phyloP scores from a whole-genome alignment of 2,113 vertebrate species.

The Todiramphus chloris region DNA sequence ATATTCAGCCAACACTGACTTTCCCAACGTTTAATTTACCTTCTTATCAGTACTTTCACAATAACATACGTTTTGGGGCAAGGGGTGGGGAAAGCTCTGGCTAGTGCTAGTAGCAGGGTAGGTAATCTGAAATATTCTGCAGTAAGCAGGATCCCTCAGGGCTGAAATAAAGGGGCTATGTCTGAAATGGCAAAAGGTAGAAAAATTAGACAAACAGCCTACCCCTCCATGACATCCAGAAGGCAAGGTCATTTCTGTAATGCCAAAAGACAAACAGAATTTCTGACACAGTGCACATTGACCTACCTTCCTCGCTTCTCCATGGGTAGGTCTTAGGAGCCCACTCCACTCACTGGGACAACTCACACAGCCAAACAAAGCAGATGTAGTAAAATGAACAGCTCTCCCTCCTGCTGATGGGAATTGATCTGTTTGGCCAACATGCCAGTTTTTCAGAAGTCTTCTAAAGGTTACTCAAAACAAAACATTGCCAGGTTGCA shows the following conservation, averaged over 20 bases:
- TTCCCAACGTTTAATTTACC: not conserved
- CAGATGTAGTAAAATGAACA: not conserved
- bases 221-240: not conserved
- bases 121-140: not conserved
- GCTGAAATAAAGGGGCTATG: not conserved
- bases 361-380: not conserved
- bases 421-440: not conserved
- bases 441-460: not conserved
- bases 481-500: not conserved
- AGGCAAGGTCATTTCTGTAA: not conserved
- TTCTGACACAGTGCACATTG: not conserved
- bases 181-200: not conserved
- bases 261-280: not conserved
- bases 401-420: not conserved
- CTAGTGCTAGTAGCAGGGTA: not conserved
- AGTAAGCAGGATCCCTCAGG: not conserved
- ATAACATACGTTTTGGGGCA: not conserved
- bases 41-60: not conserved
- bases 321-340: not conserved
- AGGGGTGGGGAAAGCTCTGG: not conserved
- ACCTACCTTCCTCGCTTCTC: not conserved
- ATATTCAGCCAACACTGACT: not conserved
- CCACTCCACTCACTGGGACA: accelerated
- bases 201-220: not conserved
- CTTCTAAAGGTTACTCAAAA: not conserved